Evolutionary conservation across 2,113 vertebrate species (phyloP), one percentile per base, ranked within the genome.

Genomic region (Martes martes): DNA sequence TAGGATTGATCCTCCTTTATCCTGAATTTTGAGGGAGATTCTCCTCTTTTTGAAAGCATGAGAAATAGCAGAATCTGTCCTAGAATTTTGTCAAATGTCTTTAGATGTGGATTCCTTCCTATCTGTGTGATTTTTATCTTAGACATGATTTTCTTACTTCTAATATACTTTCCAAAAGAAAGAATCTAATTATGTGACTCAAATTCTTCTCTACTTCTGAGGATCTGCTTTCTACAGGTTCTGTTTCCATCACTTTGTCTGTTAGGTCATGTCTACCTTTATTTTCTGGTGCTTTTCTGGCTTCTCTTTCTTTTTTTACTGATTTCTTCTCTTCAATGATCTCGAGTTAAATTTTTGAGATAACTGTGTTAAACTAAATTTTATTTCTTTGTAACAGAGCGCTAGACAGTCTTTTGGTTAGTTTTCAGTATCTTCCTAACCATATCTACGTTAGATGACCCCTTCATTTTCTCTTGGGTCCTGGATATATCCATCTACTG

Each of bases 171-270:
- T 93, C 31, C 28, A 74, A 50, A 92, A 89, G 8, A 42, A 83
- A 26, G 1, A 80, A 24, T 33, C 10, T 47, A 71, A 39, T 85
- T 61, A 39, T 10, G 13, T 73, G 23, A 61, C 11, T 16, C 1
- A 2, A 23, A 4, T 45, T 78, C 52, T 73, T 78, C 59, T 73
- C 23, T 50, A 1, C 15, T 91, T 65, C 19, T 28, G 8, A 82
- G 8, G 7, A 8, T 67, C 1, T 31, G 3, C 13, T 65, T 1
- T 39, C 45, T 52, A 3, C 4, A 28, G 1, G 16, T 42, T 76
- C 19, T 26, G 6, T 6, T 28, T 42, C 73, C 1, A 8, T 59
- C 26, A 10, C 0, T 92, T 84, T 86, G 2, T 39, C 7, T 76
- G 13, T n/a, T 13, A 18, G 28, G 33, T 11, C 10, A 33, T 11